Evolutionary conservation across 2,797 vertebrate species (phyloP), one percentile per base, ranked within the genome.

Genomic region (Siniperca undulata): DNA sequence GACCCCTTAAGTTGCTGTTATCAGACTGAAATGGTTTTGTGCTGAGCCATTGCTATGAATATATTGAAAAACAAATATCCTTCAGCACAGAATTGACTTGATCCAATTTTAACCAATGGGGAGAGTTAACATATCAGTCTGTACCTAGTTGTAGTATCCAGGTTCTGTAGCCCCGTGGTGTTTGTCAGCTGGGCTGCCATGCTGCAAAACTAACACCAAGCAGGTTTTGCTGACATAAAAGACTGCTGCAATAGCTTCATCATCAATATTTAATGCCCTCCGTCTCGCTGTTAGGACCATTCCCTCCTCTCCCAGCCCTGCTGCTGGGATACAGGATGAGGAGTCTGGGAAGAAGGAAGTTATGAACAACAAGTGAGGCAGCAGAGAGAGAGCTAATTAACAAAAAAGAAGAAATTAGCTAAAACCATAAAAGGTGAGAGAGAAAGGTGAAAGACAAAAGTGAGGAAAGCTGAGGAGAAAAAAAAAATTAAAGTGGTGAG

Each of bases 201-300:
- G 60, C 86, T 87, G 22, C 36, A 88, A 46, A 83, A 89, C 90
- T 76, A 86, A 93, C 89, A 90, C 68, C 81, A 65, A 89, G 86
- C 79, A 92, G 62, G 83, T 89, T 92, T 87, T 88, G 82, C 92
- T 93, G 92, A 89, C 80, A 94, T 90, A 92, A 94, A 94, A 96
- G 95, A 96, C 93, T 92, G 92, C 95, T 79, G 94, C 95, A 96
- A 97, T 96, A 93, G 93, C 93, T 94, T 93, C 93, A 90, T 81
- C 91, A 96, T 97, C 93, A 95, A 96, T 97, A 96, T 96, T 97
- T 97, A 96, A 97, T 96, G 95, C 83, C 81, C 90, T 86, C 91
- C 68, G 86, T 93, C 93, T 94, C 84, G 83, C 94, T 94, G 62
- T n/a, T 93, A 94, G 94, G 94, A 95, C 88, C 91, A 93, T 93